Conservation (phyloP, 2,888 invertebrate species). For the Scrobipalpa costella region DNA sequence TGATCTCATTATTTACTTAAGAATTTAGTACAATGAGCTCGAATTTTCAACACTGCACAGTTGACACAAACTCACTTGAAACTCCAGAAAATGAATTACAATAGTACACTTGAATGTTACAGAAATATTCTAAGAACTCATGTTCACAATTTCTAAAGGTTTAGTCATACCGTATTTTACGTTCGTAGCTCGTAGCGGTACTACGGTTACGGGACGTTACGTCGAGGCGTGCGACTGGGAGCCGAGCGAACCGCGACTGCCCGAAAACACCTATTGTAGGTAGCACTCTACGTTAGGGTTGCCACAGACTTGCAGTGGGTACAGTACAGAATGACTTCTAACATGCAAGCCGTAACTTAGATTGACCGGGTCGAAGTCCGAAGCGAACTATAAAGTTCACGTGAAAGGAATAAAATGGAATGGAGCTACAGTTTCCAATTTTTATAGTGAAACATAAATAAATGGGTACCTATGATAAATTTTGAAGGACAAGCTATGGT, state of each 20-base stretch:
- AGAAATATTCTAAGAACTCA: background rate
- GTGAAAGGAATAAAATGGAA: background rate
- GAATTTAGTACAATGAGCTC: too few relatives aligned
- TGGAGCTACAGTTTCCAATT: background rate
- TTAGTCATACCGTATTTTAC: background rate
- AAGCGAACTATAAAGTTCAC: background rate
- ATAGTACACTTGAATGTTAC: background rate
- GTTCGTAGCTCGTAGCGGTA: constrained; percentile 51
- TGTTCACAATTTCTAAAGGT: background rate
- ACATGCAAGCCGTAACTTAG: constrained; percentile 2
- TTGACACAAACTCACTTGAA: constrained; percentile 34
- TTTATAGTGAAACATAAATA: background rate
- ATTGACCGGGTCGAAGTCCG: background rate
- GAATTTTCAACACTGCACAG: constrained; percentile 32
- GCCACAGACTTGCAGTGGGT: constrained; percentile 13
- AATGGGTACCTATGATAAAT: too few relatives aligned
- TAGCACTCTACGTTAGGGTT: constrained; percentile 26
- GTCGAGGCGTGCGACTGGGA: constrained; percentile 44
- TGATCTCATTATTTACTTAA: constrained; percentile 43
- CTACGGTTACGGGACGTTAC: constrained; percentile 34
- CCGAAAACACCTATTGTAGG: constrained; percentile 31
- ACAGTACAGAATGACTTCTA: constrained; percentile 3
- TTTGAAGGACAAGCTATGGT: background rate
- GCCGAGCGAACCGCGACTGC: constrained; percentile 57
- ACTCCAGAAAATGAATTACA: background rate